phyloP scores from a whole-genome alignment of 1,140 invertebrate genomes.

The Aphis craccivora region DNA sequence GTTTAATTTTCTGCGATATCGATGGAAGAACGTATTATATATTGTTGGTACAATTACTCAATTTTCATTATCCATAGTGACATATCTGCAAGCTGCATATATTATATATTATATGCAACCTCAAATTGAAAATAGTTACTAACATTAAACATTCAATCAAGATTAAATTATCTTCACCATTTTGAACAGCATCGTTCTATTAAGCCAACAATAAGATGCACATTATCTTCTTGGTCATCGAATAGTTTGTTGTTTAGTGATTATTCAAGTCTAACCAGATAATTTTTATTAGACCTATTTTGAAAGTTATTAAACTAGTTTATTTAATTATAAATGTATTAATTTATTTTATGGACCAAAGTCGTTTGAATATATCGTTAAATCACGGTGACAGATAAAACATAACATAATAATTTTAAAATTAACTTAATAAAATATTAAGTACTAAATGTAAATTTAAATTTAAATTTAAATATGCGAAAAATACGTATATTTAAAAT shows the following conservation, averaged over 20 bases:
- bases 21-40: not conserved
- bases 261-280: not conserved
- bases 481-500: not conserved
- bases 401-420: not conserved
- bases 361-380: not conserved
- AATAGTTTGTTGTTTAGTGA: not conserved
- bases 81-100: not conserved
- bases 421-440: not conserved
- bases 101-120: not conserved
- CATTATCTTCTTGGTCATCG: not conserved
- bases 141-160: not conserved
- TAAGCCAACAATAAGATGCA: not conserved
- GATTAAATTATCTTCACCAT: not conserved
- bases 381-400: not conserved
- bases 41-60: not conserved
- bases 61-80: not conserved
- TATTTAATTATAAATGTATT: not conserved
- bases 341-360: not conserved
- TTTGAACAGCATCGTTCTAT: not conserved
- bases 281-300: not conserved
- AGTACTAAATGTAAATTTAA: no score
- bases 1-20: not conserved
- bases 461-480: no score
- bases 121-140: not conserved
- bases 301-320: not conserved